phyloP scores from a whole-genome alignment of 2,113 vertebrate genomes.

The Ictalurus furcatus region DNA sequence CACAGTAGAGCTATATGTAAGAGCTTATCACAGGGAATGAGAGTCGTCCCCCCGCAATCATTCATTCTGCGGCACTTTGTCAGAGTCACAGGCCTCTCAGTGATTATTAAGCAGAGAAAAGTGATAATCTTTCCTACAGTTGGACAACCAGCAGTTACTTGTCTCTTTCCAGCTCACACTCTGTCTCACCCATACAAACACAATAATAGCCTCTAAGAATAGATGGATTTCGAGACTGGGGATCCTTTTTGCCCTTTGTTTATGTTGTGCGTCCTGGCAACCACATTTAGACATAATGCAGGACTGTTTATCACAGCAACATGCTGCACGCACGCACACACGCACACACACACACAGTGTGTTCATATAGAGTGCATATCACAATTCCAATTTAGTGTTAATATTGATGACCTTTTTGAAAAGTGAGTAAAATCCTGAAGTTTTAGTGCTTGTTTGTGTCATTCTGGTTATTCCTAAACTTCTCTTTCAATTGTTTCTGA shows the following conservation, averaged over 20 bases:
- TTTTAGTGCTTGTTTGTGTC: neutral
- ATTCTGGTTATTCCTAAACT: neutral
- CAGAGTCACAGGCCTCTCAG: neutral
- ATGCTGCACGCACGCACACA: neutral
- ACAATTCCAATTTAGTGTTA: neutral
- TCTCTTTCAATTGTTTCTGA: neutral
- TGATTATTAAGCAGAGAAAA: constrained; percentile 1
- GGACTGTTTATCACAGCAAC: constrained; percentile 2
- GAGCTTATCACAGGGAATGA: constrained; percentile 18
- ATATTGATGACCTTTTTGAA: neutral
- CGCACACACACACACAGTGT: neutral
- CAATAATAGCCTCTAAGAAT: neutral
- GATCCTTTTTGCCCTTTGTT: constrained; percentile 41
- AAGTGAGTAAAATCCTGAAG: neutral
- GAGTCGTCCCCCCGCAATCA: neutral
- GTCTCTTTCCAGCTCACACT: neutral
- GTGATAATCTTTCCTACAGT: constrained; percentile 30
- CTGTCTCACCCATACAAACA: constrained; percentile 19
- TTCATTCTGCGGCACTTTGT: neutral
- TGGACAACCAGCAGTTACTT: neutral
- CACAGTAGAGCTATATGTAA: constrained; percentile 24
- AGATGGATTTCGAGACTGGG: neutral
- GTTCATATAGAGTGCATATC: neutral
- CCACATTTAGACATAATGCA: constrained; percentile 36
- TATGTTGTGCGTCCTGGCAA: constrained; percentile 43